phyloP scores from a whole-genome alignment of 2,888 invertebrate genomes.

The Leptogaster cylindrica region DNA sequence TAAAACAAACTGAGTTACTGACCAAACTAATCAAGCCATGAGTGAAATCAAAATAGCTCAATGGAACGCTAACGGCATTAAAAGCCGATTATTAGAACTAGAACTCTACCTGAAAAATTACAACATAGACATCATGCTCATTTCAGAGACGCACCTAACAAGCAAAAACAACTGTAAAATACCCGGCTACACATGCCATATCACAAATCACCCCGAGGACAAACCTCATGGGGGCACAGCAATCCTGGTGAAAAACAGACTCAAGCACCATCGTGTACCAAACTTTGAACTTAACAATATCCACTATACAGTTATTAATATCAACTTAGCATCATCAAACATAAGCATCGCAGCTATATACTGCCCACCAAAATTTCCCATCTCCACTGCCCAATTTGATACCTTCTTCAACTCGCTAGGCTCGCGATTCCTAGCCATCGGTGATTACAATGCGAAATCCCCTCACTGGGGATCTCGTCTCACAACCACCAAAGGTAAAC shows the following conservation, averaged over 20 bases:
- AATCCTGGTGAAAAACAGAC: not conserved
- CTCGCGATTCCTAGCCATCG: not conserved
- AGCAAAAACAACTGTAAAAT: not conserved
- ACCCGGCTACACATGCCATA: not conserved
- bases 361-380: not conserved
- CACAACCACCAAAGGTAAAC: not conserved
- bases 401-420: not conserved
- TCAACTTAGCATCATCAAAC: not conserved
- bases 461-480: conserved; percentile 1
- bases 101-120: not conserved
- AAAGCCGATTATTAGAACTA: not conserved
- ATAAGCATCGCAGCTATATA: not conserved
- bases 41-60: not conserved
- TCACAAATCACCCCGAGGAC: not conserved
- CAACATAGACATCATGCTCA: conserved; percentile 2
- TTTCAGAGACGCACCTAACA: not conserved
- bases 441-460: not conserved
- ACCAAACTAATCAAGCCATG: not conserved
- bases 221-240: not conserved
- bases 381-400: not conserved
- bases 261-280: not conserved
- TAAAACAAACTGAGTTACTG: not conserved
- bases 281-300: not conserved
- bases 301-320: conserved; percentile 2
- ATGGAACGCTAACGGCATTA: conserved; percentile 1